A percentile compares a stretch with the other conserved stretches of the same genome.
These are phyloP conservation scores for Megaceryle alcyon DNA, from an alignment of 2,797 vertebrate genomes.

Conservation along the genomic window DNA sequence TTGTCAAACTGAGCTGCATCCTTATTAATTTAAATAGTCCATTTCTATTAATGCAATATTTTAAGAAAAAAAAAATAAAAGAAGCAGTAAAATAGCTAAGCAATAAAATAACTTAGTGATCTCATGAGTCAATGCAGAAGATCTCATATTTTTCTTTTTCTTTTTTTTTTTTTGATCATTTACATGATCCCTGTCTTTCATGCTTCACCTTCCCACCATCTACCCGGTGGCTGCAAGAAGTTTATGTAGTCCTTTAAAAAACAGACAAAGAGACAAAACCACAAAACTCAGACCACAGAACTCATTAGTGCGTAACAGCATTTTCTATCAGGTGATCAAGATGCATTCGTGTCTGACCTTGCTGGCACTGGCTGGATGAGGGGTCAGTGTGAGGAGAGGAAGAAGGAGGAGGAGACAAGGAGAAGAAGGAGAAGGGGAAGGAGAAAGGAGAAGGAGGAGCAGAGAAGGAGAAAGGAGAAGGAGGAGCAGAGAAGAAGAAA, in stretches of 20 bases:
- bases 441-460: not conserved
- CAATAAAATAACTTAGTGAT: not conserved
- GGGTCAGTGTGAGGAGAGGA: fast-evolving
- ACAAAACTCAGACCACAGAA: not conserved
- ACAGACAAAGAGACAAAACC: not conserved
- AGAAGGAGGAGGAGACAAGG: not conserved
- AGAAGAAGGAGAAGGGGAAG: not conserved
- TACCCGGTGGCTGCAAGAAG: not conserved
- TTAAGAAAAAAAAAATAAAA: not conserved
- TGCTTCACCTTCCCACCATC: not conserved
- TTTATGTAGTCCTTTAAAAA: not conserved
- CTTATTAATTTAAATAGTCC: not conserved
- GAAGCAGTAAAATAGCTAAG: not conserved
- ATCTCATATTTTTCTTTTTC: not conserved
- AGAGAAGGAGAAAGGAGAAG: not conserved
- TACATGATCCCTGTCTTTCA: not conserved
- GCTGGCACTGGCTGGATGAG: not conserved
- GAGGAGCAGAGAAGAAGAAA: not conserved
- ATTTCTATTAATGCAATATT: constrained; percentile 29
- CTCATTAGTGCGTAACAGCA: not conserved
- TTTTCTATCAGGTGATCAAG: not conserved
- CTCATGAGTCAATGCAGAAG: not conserved
- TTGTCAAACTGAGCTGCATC: not conserved
- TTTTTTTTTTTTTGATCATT: not conserved
- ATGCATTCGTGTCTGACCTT: not conserved